Conservation (phyloP, 2,888 invertebrate species). For the Drosophila basisetae region DNA sequence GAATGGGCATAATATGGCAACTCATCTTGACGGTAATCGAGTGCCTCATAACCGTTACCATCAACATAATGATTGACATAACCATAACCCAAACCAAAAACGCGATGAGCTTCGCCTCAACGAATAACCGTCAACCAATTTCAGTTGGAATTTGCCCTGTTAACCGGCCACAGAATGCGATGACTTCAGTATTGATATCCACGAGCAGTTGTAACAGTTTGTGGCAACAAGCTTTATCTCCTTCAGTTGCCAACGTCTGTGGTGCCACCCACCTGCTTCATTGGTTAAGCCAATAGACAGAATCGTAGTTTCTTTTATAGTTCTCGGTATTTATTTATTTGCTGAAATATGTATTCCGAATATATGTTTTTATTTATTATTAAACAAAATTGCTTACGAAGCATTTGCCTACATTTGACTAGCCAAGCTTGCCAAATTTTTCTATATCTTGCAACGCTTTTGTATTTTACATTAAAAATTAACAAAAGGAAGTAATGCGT, state of each 20-base stretch:
- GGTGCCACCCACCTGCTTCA: slow-evolving; percentile 19
- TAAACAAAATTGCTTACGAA: slow-evolving; percentile 5
- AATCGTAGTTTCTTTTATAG: not conserved
- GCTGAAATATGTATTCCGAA: slow-evolving; percentile 2
- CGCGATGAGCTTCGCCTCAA: slow-evolving; percentile 34
- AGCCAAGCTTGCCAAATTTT: not conserved
- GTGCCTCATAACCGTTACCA: slow-evolving; percentile 68
- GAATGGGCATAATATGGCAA: slow-evolving; percentile 64
- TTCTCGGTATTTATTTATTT: slow-evolving; percentile 12
- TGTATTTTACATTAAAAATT: not conserved
- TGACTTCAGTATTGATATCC: slow-evolving; percentile 11
- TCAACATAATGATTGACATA: slow-evolving; percentile 75
- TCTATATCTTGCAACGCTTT: not conserved
- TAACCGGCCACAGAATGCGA: slow-evolving; percentile 46
- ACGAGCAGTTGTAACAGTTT: slow-evolving; percentile 13
- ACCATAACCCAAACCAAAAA: slow-evolving; percentile 65
- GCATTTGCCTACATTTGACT: slow-evolving; percentile 1
- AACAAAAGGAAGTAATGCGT: not conserved
- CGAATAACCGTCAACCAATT: slow-evolving; percentile 47
- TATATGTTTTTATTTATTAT: slow-evolving; percentile 1
- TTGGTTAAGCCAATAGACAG: slow-evolving; percentile 2
- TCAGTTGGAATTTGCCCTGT: slow-evolving; percentile 33
- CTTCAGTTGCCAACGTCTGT: slow-evolving; percentile 7
- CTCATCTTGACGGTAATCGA: slow-evolving; percentile 71
- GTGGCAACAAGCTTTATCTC: slow-evolving; percentile 5